Conservation (phyloP, 2,888 invertebrate genomes). For the Drosophila flavopinicola region DNA sequence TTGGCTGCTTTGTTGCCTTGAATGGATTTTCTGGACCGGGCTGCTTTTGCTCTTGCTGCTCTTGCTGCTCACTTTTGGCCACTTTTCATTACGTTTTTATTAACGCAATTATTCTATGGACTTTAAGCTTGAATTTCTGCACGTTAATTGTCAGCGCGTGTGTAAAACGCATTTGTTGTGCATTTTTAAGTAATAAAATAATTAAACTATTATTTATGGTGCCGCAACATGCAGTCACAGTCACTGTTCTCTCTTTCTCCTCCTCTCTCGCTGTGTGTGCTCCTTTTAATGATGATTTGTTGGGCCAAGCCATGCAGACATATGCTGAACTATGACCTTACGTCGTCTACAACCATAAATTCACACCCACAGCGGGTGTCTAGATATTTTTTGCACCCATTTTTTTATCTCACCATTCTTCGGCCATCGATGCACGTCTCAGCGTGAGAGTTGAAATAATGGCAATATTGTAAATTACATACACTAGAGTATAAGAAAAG, state of each 20-base stretch:
- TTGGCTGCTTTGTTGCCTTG: conserved; percentile 40
- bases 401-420: conserved; percentile 3
- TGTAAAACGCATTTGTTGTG: conserved; percentile 67
- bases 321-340: conserved; percentile 62
- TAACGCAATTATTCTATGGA: conserved; percentile 44
- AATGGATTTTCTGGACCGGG: conserved; percentile 34
- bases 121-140: conserved; percentile 47
- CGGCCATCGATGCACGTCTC: conserved; percentile 21
- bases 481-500: not conserved
- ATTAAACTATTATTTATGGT: conserved; percentile 75
- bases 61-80: conserved; percentile 27
- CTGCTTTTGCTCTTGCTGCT: conserved; percentile 9
- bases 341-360: conserved; percentile 42
- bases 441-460: not conserved
- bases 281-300: conserved; percentile 63
- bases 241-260: not conserved
- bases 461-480: not conserved
- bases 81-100: conserved; percentile 54
- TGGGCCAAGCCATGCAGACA: conserved; percentile 50
- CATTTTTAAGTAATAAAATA: conserved; percentile 78
- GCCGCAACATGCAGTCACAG: conserved; percentile 44
- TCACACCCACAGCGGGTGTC: conserved; percentile 30
- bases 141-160: conserved; percentile 72
- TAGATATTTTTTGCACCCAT: conserved; percentile 7
- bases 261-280: conserved; percentile 17